Conservation (phyloP, 1,140 invertebrate genomes). For the Brachionus paranguensis region DNA sequence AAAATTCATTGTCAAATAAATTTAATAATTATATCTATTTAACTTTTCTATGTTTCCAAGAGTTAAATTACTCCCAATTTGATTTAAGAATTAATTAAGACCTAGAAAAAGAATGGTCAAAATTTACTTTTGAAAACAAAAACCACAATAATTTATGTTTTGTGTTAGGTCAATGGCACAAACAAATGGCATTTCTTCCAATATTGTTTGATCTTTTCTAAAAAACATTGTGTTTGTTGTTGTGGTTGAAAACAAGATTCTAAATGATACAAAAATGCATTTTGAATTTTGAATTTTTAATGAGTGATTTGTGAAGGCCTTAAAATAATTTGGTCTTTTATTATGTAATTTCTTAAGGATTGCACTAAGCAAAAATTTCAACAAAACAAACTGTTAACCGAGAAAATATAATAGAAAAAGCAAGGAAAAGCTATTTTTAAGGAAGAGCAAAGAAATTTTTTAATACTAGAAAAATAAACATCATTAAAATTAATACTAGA, state of each 20-base stretch:
- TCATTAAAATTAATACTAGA: too few relatives aligned
- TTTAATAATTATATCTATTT: too few relatives aligned
- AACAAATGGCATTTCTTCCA: neutral
- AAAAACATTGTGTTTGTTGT: neutral
- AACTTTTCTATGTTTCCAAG: too few relatives aligned
- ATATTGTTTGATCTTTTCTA: neutral
- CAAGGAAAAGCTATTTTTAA: too few relatives aligned
- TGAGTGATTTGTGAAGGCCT: neutral
- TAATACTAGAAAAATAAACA: too few relatives aligned
- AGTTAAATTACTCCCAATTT: neutral
- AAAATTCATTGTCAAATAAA: too few relatives aligned
- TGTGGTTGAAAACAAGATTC: neutral
- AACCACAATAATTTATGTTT: neutral
- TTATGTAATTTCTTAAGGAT: neutral
- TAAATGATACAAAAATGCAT: neutral
- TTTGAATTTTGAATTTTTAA: neutral
- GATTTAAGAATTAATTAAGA: neutral
- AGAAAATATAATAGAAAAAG: too few relatives aligned
- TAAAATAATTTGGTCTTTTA: neutral
- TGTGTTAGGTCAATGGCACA: neutral
- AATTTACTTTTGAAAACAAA: constrained; percentile 1
- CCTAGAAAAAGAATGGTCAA: too few relatives aligned
- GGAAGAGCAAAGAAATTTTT: too few relatives aligned
- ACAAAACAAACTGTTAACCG: neutral
- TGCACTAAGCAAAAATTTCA: neutral